These are phyloP conservation scores for Drosophila triauraria DNA, from an alignment of 1,140 invertebrate species.

Conservation along the genomic window DNA sequence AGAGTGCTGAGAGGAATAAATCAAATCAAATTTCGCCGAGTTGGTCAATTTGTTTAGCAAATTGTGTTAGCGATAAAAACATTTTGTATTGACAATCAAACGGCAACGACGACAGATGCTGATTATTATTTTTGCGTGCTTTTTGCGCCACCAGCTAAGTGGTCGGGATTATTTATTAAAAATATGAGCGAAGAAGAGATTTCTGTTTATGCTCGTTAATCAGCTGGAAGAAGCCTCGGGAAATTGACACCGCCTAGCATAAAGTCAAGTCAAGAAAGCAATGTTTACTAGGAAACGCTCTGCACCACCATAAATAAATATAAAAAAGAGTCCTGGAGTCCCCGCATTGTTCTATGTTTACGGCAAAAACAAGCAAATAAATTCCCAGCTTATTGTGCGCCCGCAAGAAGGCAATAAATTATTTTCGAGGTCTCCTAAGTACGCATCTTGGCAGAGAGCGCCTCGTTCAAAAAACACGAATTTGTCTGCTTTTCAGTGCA, in stretches of 20 bases:
- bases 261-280: constrained; percentile 3
- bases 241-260: constrained; percentile 32
- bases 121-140: constrained; percentile 31
- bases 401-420: constrained; percentile 72
- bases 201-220: constrained; percentile 38
- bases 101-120: constrained; percentile 39
- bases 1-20: constrained; percentile 64
- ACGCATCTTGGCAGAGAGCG: constrained; percentile 6
- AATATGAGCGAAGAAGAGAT: constrained; percentile 27
- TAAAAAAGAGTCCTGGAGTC: background rate
- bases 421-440: constrained; percentile 56
- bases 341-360: background rate
- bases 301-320: background rate
- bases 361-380: constrained; percentile 49
- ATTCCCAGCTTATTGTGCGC: constrained; percentile 62
- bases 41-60: constrained; percentile 67
- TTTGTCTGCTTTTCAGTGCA: constrained; percentile 19
- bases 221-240: constrained; percentile 29
- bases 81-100: constrained; percentile 62
- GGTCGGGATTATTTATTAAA: constrained; percentile 56
- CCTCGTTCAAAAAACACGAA: constrained; percentile 15
- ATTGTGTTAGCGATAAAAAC: constrained; percentile 67
- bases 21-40: constrained; percentile 70
- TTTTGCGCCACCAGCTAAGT: constrained; percentile 35
- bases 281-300: background rate